These are phyloP conservation scores for Silvanus unidentatus DNA, from an alignment of 2,888 invertebrate genomes.

Conservation along the genomic window DNA sequence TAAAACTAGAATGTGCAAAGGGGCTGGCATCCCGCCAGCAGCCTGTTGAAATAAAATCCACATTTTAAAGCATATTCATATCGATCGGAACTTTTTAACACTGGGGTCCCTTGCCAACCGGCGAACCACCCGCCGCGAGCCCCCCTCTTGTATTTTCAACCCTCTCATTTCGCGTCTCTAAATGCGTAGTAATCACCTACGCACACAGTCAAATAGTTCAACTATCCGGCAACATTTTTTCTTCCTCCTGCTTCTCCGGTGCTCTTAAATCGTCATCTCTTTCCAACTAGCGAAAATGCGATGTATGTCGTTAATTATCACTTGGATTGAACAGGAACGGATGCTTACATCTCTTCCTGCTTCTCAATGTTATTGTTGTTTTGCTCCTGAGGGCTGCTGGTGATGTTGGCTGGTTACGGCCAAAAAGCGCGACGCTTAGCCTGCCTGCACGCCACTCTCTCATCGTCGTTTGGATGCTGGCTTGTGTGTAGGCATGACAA, in stretches of 20 bases:
- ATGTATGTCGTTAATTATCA: too few species aligned
- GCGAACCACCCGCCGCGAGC: slow-evolving; percentile 16
- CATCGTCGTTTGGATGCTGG: too few species aligned
- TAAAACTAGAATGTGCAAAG: too few species aligned
- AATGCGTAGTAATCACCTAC: slow-evolving; percentile 35
- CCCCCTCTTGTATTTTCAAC: slow-evolving; percentile 27
- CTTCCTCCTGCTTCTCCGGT: slow-evolving; percentile 7
- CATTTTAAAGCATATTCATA: slow-evolving; percentile 62
- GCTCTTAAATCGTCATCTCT: not conserved
- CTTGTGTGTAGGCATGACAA: slow-evolving; percentile 24
- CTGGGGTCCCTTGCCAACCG: slow-evolving; percentile 40
- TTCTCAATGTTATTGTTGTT: too few species aligned
- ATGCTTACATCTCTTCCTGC: not conserved
- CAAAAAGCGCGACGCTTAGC: too few species aligned
- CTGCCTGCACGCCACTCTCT: too few species aligned
- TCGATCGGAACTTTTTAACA: slow-evolving; percentile 59
- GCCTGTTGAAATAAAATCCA: slow-evolving; percentile 57
- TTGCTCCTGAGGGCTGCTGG: too few species aligned
- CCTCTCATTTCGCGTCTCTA: slow-evolving; percentile 32
- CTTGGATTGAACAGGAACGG: too few species aligned
- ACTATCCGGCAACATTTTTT: slow-evolving; percentile 32
- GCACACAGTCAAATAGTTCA: slow-evolving; percentile 30
- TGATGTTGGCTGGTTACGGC: too few species aligned
- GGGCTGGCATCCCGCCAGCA: slow-evolving; percentile 18
- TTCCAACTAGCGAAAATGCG: too few species aligned